Evolutionary conservation across 2,888 invertebrate genomes (phyloP), one percentile per base, ranked within the genome.

Genomic region (Mactromeris polynyma): DNA sequence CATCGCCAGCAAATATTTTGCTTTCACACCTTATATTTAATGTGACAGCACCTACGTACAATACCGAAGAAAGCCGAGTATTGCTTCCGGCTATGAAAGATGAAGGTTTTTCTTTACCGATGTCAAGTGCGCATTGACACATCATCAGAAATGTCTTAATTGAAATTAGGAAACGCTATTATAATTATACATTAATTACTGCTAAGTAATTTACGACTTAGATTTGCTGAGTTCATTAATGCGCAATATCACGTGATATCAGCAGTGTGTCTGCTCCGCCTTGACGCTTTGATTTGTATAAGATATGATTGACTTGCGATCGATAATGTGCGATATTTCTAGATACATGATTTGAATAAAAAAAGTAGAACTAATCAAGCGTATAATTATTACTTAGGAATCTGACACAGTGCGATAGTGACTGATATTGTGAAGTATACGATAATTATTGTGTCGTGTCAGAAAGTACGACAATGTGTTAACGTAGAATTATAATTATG

Each of bases 391-490:
- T 73, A 36, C n/a, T 26, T 38, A 31, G 64, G 82, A 58, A 64
- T 82, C 40, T 81, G 42, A n/a, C 42, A 64, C n/a, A 19, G n/a
- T 69, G 4, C 17, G 73, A 73, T 42, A 26, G 31, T 73, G 31
- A 14, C 73, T 1, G 51, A 42, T 78, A 36, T 11, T 38, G 19
- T 38, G 26, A 9, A 14, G n/a, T 54, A 33, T n/a, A 64, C 42
- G 69, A 54, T 79, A 87, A 89, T 86, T 87, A 89, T 31, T 69
- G 81, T 89, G 89, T 89, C 89, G 84, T 33, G 73, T 36, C 73
- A 73, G 73, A 73, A 73, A 19, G 36, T 19, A 17, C 3, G 36
- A 73, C 73, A 73, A 73, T 73, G 73, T 73, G 73, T 73, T 73
- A 73, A 73, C 17, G 73, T 73, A 73, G 7, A 73, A 73, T 73